These are phyloP conservation scores for Phrynosoma platyrhinos DNA, from an alignment of 2,113 vertebrate genomes.

Conservation along the genomic window DNA sequence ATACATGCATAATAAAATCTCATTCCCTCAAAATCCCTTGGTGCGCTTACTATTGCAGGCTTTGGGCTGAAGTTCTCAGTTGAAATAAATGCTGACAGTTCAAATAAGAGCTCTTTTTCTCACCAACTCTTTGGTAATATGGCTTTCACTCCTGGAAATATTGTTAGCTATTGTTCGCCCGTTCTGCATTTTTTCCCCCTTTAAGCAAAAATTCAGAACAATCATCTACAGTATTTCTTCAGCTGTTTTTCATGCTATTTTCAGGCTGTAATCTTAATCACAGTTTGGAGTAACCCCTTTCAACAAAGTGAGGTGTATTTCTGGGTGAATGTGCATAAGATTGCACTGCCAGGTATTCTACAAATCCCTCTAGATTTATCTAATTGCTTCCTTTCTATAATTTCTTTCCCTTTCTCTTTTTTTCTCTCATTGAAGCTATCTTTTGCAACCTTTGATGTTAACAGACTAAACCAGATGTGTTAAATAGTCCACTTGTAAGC, in stretches of 20 bases:
- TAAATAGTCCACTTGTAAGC: background rate
- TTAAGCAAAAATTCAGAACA: background rate
- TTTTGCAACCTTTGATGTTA: background rate
- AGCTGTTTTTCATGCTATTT: background rate
- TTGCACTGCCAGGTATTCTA: background rate
- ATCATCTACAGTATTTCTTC: background rate
- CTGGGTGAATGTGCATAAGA: background rate
- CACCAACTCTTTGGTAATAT: background rate
- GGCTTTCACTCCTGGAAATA: slow-evolving; percentile 9
- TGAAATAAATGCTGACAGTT: slow-evolving; percentile 25
- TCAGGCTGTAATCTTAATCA: background rate
- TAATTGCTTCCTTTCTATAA: background rate
- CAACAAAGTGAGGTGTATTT: background rate
- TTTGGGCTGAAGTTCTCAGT: background rate
- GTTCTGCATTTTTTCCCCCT: background rate
- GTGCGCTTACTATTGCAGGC: slow-evolving; percentile 1
- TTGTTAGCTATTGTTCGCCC: background rate
- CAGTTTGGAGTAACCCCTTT: background rate
- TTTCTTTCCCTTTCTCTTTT: background rate
- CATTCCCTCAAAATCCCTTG: background rate
- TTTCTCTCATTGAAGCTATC: background rate
- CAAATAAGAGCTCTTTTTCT: slow-evolving; percentile 17
- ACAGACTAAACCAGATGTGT: background rate
- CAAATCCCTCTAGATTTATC: background rate
- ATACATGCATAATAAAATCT: background rate